Evolutionary conservation across 2,113 vertebrate genomes (phyloP).

Genomic region (Sturnira hondurensis): DNA sequence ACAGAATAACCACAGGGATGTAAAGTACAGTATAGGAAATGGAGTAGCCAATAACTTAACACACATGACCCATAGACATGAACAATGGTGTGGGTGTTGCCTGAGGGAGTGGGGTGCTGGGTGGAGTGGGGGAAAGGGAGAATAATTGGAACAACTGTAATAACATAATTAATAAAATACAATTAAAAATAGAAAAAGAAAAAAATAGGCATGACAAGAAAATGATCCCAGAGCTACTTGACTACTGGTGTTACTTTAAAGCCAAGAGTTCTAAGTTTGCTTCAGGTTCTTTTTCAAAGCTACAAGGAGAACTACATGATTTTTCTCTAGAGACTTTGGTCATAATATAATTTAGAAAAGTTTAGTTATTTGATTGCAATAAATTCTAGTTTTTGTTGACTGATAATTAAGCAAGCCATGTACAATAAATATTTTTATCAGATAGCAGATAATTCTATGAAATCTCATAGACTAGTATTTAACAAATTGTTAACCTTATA

Average conservation of each 20-base stretch:
- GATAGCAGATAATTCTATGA: not conserved
- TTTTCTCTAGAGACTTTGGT: not conserved
- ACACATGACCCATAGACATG: too few species aligned
- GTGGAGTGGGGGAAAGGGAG: too few species aligned
- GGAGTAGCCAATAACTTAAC: too few species aligned
- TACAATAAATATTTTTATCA: not conserved
- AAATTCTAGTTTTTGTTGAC: not conserved
- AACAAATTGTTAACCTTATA: not conserved
- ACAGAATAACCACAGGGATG: too few species aligned
- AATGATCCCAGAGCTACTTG: not conserved
- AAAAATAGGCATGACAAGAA: not conserved
- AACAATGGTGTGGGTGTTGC: too few species aligned
- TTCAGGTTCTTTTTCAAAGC: not conserved
- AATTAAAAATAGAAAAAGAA: too few species aligned
- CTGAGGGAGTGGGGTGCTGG: too few species aligned
- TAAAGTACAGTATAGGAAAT: too few species aligned
- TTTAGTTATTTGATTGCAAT: not conserved
- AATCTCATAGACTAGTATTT: not conserved
- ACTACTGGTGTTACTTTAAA: not conserved
- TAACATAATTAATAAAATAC: too few species aligned
- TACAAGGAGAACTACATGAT: not conserved
- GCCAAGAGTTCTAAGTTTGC: not conserved
- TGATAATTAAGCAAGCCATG: not conserved
- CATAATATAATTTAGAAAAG: not conserved
- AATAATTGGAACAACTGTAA: too few species aligned